These are phyloP conservation scores for Diaphora mendica DNA, from an alignment of 2,888 invertebrate genomes.

Conservation along the genomic window DNA sequence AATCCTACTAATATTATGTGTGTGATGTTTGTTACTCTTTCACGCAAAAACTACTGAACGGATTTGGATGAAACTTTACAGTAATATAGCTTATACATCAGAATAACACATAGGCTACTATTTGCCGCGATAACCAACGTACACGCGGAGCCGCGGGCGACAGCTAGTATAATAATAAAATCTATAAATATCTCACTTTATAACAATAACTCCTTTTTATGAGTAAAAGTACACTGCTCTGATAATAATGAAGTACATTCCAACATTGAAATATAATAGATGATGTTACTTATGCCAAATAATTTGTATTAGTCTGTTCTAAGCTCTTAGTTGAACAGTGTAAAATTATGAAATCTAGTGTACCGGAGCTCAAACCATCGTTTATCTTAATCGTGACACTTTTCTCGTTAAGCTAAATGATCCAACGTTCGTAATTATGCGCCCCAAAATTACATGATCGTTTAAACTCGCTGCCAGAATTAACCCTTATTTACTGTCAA, in stretches of 20 bases:
- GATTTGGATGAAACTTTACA: no score
- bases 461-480: constrained; percentile 28
- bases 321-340: constrained; percentile 22
- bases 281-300: constrained; percentile 14
- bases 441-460: constrained; percentile 28
- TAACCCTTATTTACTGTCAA: constrained; percentile 39
- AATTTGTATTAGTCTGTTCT: constrained; percentile 23
- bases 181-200: neutral
- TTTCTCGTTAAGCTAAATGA: constrained; percentile 36
- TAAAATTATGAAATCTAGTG: constrained; percentile 25
- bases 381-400: constrained; percentile 38
- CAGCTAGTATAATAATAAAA: no score
- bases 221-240: neutral
- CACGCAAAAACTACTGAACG: no score
- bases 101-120: no score
- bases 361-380: constrained; percentile 18
- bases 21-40: no score
- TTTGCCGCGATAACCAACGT: no score
- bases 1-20: no score
- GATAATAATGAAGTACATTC: neutral
- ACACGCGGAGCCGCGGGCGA: no score
- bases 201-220: neutral
- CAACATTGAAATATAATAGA: neutral
- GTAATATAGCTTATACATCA: no score
- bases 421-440: constrained; percentile 39